These are phyloP conservation scores for Ciconia stormi DNA, from an alignment of 2,113 vertebrate genomes.

Conservation along the genomic window DNA sequence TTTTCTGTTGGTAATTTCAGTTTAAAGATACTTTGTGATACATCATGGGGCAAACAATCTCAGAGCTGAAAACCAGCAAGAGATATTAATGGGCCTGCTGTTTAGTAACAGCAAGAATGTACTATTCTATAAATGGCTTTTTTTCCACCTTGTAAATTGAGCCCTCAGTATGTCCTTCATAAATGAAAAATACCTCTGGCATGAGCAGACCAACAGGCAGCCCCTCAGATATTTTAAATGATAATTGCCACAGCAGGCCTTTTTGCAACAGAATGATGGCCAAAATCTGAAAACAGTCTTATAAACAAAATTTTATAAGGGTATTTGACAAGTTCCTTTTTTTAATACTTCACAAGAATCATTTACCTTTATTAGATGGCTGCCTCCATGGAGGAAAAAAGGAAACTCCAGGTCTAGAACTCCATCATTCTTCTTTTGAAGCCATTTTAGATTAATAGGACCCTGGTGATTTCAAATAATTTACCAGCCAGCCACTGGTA, in stretches of 20 bases:
- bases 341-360: not conserved
- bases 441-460: conserved; percentile 77
- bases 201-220: not conserved
- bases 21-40: conserved; percentile 17
- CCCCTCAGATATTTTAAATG: not conserved
- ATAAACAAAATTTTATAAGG: not conserved
- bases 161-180: not conserved
- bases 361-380: conserved; percentile 41
- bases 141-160: not conserved
- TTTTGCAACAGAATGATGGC: not conserved
- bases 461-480: conserved; percentile 47
- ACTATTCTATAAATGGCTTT: not conserved
- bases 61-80: not conserved
- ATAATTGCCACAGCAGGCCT: not conserved
- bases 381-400: not conserved
- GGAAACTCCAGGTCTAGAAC: not conserved
- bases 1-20: not conserved
- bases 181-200: conserved; percentile 36
- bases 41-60: not conserved
- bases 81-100: conserved; percentile 45
- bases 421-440: conserved; percentile 65
- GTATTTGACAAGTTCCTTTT: conserved; percentile 1
- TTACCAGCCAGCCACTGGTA: conserved; percentile 54
- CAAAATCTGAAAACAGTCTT: not conserved
- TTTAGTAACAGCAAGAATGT: conserved; percentile 37